Evolutionary conservation across 2,113 vertebrate genomes (phyloP).

Genomic region (Hoplias malabaricus): DNA sequence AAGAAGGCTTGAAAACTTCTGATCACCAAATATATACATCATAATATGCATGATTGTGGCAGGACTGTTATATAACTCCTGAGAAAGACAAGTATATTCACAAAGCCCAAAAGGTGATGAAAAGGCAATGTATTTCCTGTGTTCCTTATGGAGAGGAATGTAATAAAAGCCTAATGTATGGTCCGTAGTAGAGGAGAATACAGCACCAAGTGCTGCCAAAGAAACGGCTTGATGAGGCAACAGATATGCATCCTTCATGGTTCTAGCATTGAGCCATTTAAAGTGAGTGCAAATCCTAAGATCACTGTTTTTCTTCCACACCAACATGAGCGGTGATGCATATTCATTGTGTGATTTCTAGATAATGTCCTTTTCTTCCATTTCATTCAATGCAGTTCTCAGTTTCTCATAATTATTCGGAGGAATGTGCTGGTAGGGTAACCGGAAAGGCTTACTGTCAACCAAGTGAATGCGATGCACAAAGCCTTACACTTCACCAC

Average conservation of each 20-base stretch:
- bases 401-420: not conserved
- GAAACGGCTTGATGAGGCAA: not conserved
- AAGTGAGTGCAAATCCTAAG: no score
- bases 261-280: no score
- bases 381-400: not conserved
- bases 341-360: no score
- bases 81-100: not conserved
- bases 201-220: not conserved
- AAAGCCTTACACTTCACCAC: not conserved
- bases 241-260: no score
- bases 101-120: not conserved
- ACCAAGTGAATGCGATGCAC: not conserved
- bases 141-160: not conserved
- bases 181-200: slow-evolving; percentile 18
- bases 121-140: not conserved
- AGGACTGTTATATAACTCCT: not conserved
- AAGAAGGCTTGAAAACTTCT: slow-evolving; percentile 5
- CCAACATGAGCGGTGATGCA: no score
- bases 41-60: slow-evolving; percentile 10
- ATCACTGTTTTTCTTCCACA: no score
- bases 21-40: slow-evolving; percentile 6
- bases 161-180: slow-evolving; percentile 23
- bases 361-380: not conserved
- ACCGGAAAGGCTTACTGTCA: not conserved
- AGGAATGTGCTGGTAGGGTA: not conserved